Base-by-base conservation (phyloP, 1,140 invertebrate genomes). In the Conus ventricosus region DNA sequence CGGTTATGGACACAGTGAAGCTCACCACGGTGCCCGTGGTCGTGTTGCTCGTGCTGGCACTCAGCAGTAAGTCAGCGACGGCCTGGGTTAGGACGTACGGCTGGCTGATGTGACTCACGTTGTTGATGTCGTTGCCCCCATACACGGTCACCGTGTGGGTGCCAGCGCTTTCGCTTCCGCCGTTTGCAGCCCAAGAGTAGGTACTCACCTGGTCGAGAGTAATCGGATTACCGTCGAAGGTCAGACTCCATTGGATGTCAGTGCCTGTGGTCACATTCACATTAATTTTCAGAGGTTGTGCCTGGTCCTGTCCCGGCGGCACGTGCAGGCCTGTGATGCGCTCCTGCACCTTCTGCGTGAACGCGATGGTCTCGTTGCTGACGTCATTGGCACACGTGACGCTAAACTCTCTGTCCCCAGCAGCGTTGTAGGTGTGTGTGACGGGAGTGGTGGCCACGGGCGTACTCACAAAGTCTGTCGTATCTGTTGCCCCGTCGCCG, bases 301-400 rank as follows among this genome's bases (percentile, higher is more conserved):
- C 67, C 51, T 86, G 84, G 51, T 90, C 81, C 27, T 91, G 91
- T 2, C 93, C 93, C 2, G 27, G 57, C 39, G 88, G 23, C 63
- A 93, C 75, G 0, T 60, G 23, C 0, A 93, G 87, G 8, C 89
- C 88, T 25, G 84, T 88, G 25, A 93, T 92, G n/a, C 60, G 84
- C 60, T 91, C 90, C 85, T 91, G 88, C 15, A 91, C 90, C 6
- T 51, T 81, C 20, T 89, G 87, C 11, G 23, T 78, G 23, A 88
- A 39, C 4, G 54, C 51, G 0, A 13, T 13, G 10, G 78, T n/a
- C 13, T 71, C 23, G 4, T 15, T 55, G 75, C 90, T 92, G 5
- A 93, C 89, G n/a, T 88, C 71, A 78, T 93, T 93, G 10, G 82
- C n/a, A 88, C 93, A 93, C 0, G 27, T 89, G 8, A 91, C 88